These are phyloP conservation scores for Drosophila macrospina DNA, from an alignment of 2,888 invertebrate species.

Conservation along the genomic window DNA sequence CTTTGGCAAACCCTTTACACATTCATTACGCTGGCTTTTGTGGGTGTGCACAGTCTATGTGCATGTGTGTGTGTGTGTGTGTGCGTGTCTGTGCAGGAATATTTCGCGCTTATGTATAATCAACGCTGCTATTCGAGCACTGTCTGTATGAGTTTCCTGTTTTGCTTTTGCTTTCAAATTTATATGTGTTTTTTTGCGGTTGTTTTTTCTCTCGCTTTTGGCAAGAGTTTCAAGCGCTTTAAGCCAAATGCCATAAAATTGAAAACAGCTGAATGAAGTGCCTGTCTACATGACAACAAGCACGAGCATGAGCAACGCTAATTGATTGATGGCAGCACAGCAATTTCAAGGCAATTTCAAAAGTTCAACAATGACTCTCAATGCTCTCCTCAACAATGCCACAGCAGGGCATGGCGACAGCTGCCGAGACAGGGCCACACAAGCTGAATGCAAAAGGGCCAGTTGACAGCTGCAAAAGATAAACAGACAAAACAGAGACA, in stretches of 20 bases:
- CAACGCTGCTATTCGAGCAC: conserved; percentile 65
- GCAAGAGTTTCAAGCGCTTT: conserved; percentile 44
- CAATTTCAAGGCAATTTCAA: conserved; percentile 78
- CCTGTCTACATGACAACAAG: conserved; percentile 55
- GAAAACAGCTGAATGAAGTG: conserved; percentile 58
- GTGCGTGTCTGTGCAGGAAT: conserved; percentile 31
- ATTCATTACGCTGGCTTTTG: conserved; percentile 71
- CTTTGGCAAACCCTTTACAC: conserved; percentile 70
- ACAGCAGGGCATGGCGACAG: conserved; percentile 14
- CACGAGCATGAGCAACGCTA: conserved; percentile 51
- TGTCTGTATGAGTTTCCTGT: conserved; percentile 25
- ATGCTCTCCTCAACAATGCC: conserved; percentile 56
- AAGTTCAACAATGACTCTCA: conserved; percentile 78
- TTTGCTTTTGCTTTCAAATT: conserved; percentile 27
- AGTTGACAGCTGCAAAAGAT: conserved; percentile 70
- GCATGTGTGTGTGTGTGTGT: conserved; percentile 30
- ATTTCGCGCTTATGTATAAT: conserved; percentile 72
- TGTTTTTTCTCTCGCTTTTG: no score
- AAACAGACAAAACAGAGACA: conserved; percentile 65
- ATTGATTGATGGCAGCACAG: conserved; percentile 78
- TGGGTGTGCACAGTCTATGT: conserved; percentile 37
- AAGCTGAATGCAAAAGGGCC: conserved; percentile 55
- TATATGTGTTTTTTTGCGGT: conserved; percentile 8
- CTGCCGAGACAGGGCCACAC: conserved; percentile 31
- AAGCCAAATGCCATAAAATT: conserved; percentile 56